Conservation (phyloP, 2,113 vertebrate species). For the Cebus imitator region DNA sequence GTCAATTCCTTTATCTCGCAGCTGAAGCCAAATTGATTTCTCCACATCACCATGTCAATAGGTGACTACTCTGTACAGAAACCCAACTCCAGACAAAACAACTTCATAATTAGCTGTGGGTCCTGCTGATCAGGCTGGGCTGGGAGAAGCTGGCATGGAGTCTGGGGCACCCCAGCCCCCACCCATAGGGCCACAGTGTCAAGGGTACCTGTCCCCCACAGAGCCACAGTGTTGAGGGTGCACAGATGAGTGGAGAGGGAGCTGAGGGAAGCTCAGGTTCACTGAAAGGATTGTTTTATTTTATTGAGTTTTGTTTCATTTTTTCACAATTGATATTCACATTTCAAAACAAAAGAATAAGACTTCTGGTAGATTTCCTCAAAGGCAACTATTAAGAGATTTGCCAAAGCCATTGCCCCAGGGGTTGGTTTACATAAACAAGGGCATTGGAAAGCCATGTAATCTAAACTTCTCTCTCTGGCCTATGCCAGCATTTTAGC, state of each 20-base stretch:
- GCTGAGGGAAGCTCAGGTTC: not conserved
- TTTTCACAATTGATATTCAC: conserved; percentile 49
- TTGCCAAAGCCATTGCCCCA: conserved; percentile 55
- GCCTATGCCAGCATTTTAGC: conserved; percentile 55
- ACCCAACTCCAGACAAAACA: not conserved
- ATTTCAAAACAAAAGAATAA: conserved; percentile 60
- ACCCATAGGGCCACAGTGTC: not conserved
- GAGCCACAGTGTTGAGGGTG: not conserved
- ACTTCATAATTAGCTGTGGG: not conserved
- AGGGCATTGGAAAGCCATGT: conserved; percentile 63
- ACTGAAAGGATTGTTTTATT: conserved; percentile 48
- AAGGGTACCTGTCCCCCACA: not conserved
- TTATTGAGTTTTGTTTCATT: conserved; percentile 34
- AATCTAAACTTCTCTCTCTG: conserved; percentile 77
- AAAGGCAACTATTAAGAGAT: conserved; percentile 59
- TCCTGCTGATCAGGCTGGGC: not conserved
- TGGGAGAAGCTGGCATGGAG: not conserved
- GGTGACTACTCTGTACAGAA: conserved; percentile 49
- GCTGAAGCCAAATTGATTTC: conserved; percentile 50
- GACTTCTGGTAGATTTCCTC: conserved; percentile 66
- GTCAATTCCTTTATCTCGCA: not conserved
- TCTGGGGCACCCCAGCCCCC: not conserved
- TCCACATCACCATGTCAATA: not conserved
- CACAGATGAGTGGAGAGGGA: not conserved
- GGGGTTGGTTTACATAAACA: conserved; percentile 74